Conservation (phyloP, 2,888 invertebrate species). For the Tipula unca region DNA sequence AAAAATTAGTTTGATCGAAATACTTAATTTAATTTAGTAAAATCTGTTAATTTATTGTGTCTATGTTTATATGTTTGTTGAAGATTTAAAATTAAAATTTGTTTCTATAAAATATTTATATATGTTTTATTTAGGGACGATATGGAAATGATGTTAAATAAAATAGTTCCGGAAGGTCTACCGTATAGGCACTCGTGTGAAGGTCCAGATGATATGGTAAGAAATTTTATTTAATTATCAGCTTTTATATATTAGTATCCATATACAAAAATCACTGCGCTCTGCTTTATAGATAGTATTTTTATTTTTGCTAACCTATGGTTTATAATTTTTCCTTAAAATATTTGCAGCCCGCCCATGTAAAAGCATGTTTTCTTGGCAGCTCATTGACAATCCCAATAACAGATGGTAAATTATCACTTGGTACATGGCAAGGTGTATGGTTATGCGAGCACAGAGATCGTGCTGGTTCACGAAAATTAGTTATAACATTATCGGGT, state of each 20-base stretch:
- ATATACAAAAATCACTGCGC: background rate
- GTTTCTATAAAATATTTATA: background rate
- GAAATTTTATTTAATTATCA: constrained; percentile 28
- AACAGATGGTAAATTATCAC: constrained; percentile 87
- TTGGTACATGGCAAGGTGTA: constrained; percentile 97
- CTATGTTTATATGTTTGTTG: background rate
- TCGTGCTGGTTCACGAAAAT: constrained; percentile 87
- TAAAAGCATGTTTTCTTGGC: constrained; percentile 93
- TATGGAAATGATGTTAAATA: constrained; percentile 99
- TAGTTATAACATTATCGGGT: constrained; percentile 81
- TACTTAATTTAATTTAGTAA: background rate
- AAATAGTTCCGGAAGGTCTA: constrained; percentile 95
- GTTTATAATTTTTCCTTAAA: background rate
- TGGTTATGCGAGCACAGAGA: constrained; percentile 98
- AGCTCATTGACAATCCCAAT: constrained; percentile 93
- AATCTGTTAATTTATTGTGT: background rate
- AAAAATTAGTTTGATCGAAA: background rate
- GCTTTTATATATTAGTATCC: background rate
- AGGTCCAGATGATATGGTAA: constrained; percentile 98
- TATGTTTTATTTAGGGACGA: constrained; percentile 59
- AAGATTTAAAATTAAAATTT: background rate
- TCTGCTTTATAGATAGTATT: background rate
- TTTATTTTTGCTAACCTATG: background rate
- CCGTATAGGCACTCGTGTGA: constrained; percentile 95
- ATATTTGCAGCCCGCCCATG: constrained; percentile 80